Evolutionary conservation across 2,113 vertebrate genomes (phyloP), one percentile per base, ranked within the genome.

Genomic region (Lethenteron reissneri): DNA sequence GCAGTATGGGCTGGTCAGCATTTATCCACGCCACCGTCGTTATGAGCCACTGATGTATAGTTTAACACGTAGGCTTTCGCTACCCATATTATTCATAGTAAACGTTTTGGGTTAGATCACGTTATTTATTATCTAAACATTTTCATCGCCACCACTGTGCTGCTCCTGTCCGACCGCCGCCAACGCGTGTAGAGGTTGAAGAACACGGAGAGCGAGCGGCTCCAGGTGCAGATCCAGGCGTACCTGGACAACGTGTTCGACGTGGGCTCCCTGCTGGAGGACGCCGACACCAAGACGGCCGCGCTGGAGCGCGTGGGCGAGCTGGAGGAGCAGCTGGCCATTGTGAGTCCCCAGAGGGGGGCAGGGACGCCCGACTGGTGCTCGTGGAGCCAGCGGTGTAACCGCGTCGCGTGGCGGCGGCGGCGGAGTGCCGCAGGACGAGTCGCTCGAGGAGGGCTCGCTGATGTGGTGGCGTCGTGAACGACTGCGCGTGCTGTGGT

Each of bases 201-300:
- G 79, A 88, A 95, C 75, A 96, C 92, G 0, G 92, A 96, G 79
- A 97, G 92, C 0, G 92, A 97, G 81, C 96, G 96, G 82, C 82
- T 97, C 75, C 87, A 86, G 15, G 92, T 97, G 77, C 92, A 97
- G 84, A 95, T 96, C 78, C 92, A 97, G 79, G 92, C 92, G 0
- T 97, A 97, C 81, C 81, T 97, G 78, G 92, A 97, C 76, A 97
- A 97, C 0, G 89, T 97, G 64, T 97, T 97, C 2, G 92, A 97
- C 0, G 92, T 97, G n/a, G 92, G 92, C 15, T 90, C 90, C 57
- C 81, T 97, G 75, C 79, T 96, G 78, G 92, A 97, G 76, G 92
- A 96, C 1, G 92, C 92, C 0, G 92, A 97, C 80, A 96, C 92
- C 19, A 97, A 97, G 81, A 97, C 94, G 1, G 92, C 89, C 70